Evolutionary conservation across 2,113 vertebrate genomes (phyloP), one percentile per base, ranked within the genome.

Genomic region (Alligator sinensis): DNA sequence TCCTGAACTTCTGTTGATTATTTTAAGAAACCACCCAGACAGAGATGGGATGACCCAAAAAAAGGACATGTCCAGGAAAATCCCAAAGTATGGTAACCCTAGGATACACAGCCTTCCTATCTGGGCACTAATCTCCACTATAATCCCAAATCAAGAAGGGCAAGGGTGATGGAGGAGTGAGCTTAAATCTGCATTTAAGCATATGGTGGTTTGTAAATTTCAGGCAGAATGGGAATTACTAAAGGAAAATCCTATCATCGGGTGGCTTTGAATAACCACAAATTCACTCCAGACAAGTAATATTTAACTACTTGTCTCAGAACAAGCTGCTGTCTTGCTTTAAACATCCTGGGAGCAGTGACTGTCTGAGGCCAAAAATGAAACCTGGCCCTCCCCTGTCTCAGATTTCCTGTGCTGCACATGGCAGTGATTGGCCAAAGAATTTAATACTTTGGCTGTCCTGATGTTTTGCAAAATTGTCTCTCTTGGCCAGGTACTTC

Each of bases 181-280:
- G 77, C 57, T 64, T 55, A 16, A 19, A 89, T 62, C 28, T 77
- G 77, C 70, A 88, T 4, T 76, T 78, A 79, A 81, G 68, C 19
- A 47, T 30, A 86, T 0, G 4, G 84, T 55, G 81, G 84, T 66
- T 28, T 24, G 18, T 24, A 24, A 38, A 59, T 75, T 64, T 88
- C 3, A 0, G 54, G 94, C 60, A 57, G 60, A 85, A 82, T 2
- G 1, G 16, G 82, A 30, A 78, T 68, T 18, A 11, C n/a, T 82
- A 54, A 70, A 77, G 17, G 47, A 93, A 89, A 92, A 92, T 27
- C 24, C 25, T 34, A 86, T 62, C 64, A 86, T 0, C 70, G 24
- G 89, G 70, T 78, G 91, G 27, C 21, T 89, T 78, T 80, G 82
- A 85, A 93, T 74, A 94, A 86, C 77, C 38, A 34, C 74, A 80